Evolutionary conservation across 2,113 vertebrate genomes (phyloP).

Genomic region (Xyrauchen texanus): DNA sequence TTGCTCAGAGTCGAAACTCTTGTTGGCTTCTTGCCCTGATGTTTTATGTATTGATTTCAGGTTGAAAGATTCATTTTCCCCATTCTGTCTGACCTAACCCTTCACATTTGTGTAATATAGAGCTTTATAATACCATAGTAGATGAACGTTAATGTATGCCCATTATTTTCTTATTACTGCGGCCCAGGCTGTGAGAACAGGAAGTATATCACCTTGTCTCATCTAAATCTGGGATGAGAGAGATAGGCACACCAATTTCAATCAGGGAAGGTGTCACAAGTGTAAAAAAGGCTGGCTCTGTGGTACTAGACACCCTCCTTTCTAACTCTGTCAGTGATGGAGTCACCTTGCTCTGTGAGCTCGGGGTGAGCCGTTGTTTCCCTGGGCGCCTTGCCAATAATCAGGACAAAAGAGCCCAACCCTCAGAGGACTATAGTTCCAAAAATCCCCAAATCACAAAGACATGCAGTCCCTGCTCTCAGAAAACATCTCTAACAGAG

Average conservation of each 20-base stretch:
- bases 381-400: slow-evolving; percentile 34
- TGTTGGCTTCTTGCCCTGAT: slow-evolving; percentile 35
- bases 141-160: slow-evolving; percentile 5
- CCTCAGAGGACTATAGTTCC: slow-evolving; percentile 14
- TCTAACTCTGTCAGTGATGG: background rate
- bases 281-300: background rate
- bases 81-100: slow-evolving; percentile 32
- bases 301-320: background rate
- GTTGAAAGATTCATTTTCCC: slow-evolving; percentile 36
- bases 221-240: background rate
- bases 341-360: slow-evolving; percentile 50
- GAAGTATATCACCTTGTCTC: slow-evolving; percentile 24
- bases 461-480: background rate
- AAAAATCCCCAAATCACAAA: background rate
- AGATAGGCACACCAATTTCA: slow-evolving; percentile 28
- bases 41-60: slow-evolving; percentile 46
- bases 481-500: background rate
- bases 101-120: slow-evolving; percentile 40
- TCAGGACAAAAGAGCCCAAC: slow-evolving; percentile 36
- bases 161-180: slow-evolving; percentile 44
- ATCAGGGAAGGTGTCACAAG: slow-evolving; percentile 20
- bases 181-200: slow-evolving; percentile 31
- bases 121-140: background rate
- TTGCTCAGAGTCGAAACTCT: slow-evolving; percentile 8
- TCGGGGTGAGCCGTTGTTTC: slow-evolving; percentile 21